These are phyloP conservation scores for Mesocricetus auratus DNA, from an alignment of 2,113 vertebrate genomes.

Conservation along the genomic window DNA sequence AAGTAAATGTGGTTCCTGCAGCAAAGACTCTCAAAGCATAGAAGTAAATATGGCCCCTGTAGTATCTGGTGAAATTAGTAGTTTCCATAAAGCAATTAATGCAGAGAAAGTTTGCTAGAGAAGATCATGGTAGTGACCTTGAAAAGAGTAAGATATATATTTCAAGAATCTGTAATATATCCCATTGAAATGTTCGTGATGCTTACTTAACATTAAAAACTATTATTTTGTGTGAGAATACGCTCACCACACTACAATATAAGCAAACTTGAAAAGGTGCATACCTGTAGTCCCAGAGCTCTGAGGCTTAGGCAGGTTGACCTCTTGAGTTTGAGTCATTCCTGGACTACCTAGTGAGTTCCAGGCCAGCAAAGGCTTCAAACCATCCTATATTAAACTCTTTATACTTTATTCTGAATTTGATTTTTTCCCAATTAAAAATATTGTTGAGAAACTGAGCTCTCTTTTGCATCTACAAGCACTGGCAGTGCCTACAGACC, in stretches of 20 bases:
- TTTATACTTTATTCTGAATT: background rate
- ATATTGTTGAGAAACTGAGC: background rate
- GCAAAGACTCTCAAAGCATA: background rate
- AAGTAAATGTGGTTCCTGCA: background rate
- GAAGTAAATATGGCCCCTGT: background rate
- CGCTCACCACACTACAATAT: background rate
- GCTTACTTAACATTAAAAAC: background rate
- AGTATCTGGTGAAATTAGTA: background rate
- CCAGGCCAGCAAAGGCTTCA: background rate
- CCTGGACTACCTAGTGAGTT: background rate
- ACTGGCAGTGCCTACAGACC: background rate
- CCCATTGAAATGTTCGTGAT: background rate
- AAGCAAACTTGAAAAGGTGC: background rate
- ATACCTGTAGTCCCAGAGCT: background rate
- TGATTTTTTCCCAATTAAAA: background rate
- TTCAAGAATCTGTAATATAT: background rate
- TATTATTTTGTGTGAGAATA: background rate
- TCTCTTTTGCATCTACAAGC: background rate
- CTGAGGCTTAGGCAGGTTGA: background rate
- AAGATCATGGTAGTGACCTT: background rate
- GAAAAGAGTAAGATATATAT: background rate
- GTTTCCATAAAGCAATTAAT: background rate
- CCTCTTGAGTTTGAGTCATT: background rate
- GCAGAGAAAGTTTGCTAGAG: background rate
- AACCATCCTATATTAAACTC: background rate